Evolutionary conservation across 2,113 vertebrate genomes (phyloP), one percentile per base, ranked within the genome.

Genomic region (Monopterus albus): DNA sequence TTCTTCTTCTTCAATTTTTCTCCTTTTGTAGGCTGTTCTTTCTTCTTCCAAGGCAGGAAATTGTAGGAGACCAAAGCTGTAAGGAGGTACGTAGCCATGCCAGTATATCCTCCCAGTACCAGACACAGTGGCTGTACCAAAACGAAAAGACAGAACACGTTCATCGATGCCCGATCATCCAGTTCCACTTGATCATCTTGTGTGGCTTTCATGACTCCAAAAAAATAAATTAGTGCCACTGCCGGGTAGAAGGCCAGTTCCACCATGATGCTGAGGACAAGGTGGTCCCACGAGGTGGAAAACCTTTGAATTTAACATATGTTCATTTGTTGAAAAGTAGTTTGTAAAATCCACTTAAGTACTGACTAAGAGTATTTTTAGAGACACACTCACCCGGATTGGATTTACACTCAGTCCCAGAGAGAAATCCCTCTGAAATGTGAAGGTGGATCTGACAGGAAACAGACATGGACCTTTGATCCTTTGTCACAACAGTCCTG

Each of bases 111-210:
- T 1, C 92, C 92, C 1, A 95, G 36, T 0, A 92, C 51, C 40
- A 94, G 84, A 75, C 94, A 94, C 38, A 94, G 62, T 0, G 94
- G 94, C 90, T 95, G 94, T 5, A 72, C 91, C 46, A 95, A 18
- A 33, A 94, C 92, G 6, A 95, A 95, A 68, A 95, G 82, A 18
- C 88, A 93, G 88, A 94, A 94, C 5, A 95, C 94, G 5, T 94
- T 95, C 43, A 93, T 21, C 0, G 93, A 94, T 0, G 94, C 94
- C 0, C 88, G 87, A 8, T 93, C 78, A 2, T 92, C 86, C 76
- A 95, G 85, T 56, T 92, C 78, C 55, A 95, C 70, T 0, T 72
- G 81, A 21, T 91, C 71, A 0, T 89, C 82, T 74, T 90, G 76
- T 0, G 87, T 70, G 0, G 91, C 93, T 56, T 81, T 81, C 62